These are phyloP conservation scores for Pachypeltis micranthus DNA, from an alignment of 1,140 invertebrate genomes.

Conservation along the genomic window DNA sequence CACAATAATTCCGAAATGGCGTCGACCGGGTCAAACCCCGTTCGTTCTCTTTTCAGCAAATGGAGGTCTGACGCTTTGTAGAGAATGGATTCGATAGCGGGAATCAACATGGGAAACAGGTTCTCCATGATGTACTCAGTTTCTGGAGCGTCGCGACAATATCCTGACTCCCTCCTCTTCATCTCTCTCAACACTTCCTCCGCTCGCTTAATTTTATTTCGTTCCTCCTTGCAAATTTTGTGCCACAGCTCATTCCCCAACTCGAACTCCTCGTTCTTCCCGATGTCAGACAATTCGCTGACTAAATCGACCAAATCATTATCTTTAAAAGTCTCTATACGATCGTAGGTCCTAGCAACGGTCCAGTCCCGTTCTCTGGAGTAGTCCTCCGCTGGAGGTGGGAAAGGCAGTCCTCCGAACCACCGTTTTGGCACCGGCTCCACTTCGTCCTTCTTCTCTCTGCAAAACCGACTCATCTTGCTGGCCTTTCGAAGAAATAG, in stretches of 20 bases:
- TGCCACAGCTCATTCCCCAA: not conserved
- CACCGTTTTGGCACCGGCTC: not conserved
- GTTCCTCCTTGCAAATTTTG: not conserved
- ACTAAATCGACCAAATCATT: not conserved
- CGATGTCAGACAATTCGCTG: not conserved
- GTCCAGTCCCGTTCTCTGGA: not conserved
- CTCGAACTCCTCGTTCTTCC: not conserved
- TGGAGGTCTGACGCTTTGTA: not conserved
- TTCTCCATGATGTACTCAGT: not conserved
- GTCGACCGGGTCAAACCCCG: not conserved
- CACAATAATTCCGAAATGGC: not conserved
- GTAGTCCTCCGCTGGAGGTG: not conserved
- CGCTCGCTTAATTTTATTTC: not conserved
- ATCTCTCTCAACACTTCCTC: not conserved
- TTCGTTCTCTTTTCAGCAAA: not conserved
- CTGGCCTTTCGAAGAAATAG: too few relatives aligned
- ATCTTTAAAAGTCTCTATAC: not conserved
- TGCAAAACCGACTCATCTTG: slow-evolving; percentile 5
- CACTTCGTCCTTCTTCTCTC: not conserved
- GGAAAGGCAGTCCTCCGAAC: not conserved
- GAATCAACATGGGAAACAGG: not conserved
- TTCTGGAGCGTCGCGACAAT: not conserved
- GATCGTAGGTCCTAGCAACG: not conserved
- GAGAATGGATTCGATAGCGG: not conserved
- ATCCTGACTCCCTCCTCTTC: not conserved